Base-by-base conservation (phyloP, 2,113 vertebrate species). In the Caloenas nicobarica region DNA sequence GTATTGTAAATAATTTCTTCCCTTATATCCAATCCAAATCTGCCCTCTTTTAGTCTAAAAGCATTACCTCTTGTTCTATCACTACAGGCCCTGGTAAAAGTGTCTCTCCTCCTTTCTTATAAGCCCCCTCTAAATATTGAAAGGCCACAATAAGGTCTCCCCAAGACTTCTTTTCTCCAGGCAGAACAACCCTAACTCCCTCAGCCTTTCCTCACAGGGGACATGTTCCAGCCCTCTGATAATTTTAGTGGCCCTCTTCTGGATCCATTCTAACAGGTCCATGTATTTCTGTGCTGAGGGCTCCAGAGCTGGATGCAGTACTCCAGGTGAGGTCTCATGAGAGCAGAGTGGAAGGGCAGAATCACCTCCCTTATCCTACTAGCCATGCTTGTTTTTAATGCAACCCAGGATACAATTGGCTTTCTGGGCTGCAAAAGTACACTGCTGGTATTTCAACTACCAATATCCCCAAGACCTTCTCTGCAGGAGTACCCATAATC, bases 221-320 rank as follows among this genome's bases (percentile, higher is more conserved):
- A 25, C 13, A 7, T 19, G 7, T 56, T 66, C 15, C 12, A 58
- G 18, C 11, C 34, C 22, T 33, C 29, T 23, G 28, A 11, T 12
- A 17, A 50, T 42, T 26, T 74, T 50, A 0, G 0, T 76, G 15
- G 5, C 8, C 7, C 12, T 76, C 19, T 7, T 58, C 29, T 50
- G 24, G 48, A 54, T 16, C 12, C 0, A 0, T 6, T 64, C 36
- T 12, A 62, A 24, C 4, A 46, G 5, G 7, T 22, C 13, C 5
- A 3, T 46, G 13, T 16, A 21, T 34, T 68, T 46, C 40, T 64
- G 16, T 42, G 16, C 13, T 62, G 17, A 14, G 50, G 26, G 4
- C 5, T 15, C 16, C 33, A 44, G 16, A 44, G 21, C 21, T 36
- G 21, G 38, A 34, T 7, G 4, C 16, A 21, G 3, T 31, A 31